phyloP scores from a whole-genome alignment of 2,797 vertebrate genomes.

The Spondyliosoma cantharus region DNA sequence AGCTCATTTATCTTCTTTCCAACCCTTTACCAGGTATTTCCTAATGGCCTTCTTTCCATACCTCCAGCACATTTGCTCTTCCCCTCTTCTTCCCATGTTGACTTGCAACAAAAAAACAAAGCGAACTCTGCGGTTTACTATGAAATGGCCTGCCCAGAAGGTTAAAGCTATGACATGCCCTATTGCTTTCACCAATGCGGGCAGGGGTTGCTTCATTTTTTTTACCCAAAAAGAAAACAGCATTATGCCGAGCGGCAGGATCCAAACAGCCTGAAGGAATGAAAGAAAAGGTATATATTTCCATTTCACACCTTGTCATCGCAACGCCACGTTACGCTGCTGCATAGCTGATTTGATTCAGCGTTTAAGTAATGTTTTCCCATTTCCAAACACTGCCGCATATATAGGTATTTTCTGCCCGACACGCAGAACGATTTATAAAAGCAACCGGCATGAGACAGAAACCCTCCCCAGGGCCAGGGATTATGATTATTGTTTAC shows the following conservation, averaged over 20 bases:
- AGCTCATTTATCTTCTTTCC: constrained; percentile 58
- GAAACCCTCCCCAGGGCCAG: constrained; percentile 33
- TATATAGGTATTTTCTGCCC: constrained; percentile 17
- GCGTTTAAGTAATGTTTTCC: constrained; percentile 8
- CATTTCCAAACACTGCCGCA: neutral
- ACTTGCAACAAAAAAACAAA: neutral
- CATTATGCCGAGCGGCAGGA: neutral
- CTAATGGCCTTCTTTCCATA: constrained; percentile 4
- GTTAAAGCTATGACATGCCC: neutral
- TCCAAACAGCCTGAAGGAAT: constrained; percentile 10
- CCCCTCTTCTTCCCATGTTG: neutral
- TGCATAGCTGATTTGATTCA: constrained; percentile 1
- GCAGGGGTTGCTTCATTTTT: neutral
- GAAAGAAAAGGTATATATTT: neutral
- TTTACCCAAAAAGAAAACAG: neutral
- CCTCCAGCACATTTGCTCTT: constrained; percentile 5
- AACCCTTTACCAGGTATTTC: constrained; percentile 28
- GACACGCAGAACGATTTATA: neutral
- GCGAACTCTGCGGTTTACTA: too few species aligned
- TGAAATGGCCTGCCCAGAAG: neutral
- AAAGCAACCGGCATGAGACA: neutral
- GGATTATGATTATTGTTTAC: constrained; percentile 18
- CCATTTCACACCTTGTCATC: neutral
- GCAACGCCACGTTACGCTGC: neutral
- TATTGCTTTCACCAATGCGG: neutral